Percentiles rank a stretch among this genome's conserved stretches.
These are phyloP conservation scores for Lepilemur ruficaudatus DNA, from an alignment of 2,797 vertebrate species.

Conservation along the genomic window DNA sequence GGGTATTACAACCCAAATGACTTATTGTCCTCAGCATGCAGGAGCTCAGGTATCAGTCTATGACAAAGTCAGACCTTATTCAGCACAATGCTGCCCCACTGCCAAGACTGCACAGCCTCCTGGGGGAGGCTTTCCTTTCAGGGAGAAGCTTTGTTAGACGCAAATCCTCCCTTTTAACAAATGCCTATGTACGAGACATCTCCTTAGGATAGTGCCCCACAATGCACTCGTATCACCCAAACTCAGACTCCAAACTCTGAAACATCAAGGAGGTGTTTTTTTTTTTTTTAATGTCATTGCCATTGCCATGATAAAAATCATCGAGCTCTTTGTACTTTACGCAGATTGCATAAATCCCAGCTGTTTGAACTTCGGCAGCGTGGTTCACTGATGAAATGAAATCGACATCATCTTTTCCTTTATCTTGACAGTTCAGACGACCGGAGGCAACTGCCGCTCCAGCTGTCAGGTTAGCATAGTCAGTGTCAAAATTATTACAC, in stretches of 20 bases:
- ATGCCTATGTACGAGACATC: neutral
- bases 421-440: conserved; percentile 77
- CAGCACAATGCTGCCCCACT: neutral
- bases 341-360: conserved; percentile 50
- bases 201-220: neutral
- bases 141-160: neutral
- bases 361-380: conserved; percentile 69
- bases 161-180: neutral
- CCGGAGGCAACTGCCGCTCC: conserved; percentile 51
- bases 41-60: neutral
- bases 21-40: neutral
- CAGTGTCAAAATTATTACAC: conserved; percentile 72
- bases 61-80: neutral
- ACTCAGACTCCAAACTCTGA: conserved; percentile 50
- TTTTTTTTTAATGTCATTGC: conserved; percentile 4
- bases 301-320: conserved; percentile 48
- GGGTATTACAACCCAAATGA: neutral
- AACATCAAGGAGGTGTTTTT: conserved; percentile 30
- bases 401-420: conserved; percentile 68
- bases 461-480: conserved; percentile 19
- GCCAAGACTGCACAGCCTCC: neutral
- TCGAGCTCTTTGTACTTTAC: conserved; percentile 15
- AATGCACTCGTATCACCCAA: neutral
- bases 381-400: conserved; percentile 70
- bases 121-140: neutral